Conservation (phyloP, 2,888 invertebrate genomes). For the Cistogaster globosa region DNA sequence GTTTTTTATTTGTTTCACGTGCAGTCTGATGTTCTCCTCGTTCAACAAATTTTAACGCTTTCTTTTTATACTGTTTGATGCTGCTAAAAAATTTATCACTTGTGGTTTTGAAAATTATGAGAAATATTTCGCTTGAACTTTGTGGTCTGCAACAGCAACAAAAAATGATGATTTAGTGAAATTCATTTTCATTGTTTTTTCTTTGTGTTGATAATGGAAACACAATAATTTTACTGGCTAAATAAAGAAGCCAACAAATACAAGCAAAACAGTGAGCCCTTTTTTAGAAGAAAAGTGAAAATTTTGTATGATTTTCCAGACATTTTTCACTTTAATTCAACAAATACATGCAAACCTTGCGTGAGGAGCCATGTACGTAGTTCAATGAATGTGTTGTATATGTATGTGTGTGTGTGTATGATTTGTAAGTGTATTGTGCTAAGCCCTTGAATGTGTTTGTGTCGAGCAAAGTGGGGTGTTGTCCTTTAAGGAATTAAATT, state of each 20-base stretch:
- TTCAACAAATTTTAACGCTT: constrained; percentile 1
- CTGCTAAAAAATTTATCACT: constrained; percentile 53
- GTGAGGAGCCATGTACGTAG: not conserved
- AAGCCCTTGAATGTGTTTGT: constrained; percentile 7
- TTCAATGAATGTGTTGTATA: not conserved
- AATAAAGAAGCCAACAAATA: not conserved
- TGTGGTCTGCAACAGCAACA: constrained; percentile 6
- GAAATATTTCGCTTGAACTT: constrained; percentile 36
- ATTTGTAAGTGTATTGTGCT: too few relatives aligned
- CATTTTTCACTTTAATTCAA: constrained; percentile 61
- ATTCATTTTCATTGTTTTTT: constrained; percentile 1
- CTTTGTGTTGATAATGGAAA: constrained; percentile 17
- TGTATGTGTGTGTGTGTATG: constrained; percentile 7
- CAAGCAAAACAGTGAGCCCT: not conserved
- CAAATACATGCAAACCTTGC: constrained; percentile 16
- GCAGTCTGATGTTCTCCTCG: not conserved
- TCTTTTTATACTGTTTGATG: constrained; percentile 8
- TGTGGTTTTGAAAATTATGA: constrained; percentile 59
- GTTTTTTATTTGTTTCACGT: constrained; percentile 33
- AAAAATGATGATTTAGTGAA: constrained; percentile 46
- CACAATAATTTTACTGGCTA: constrained; percentile 5
- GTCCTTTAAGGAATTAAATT: constrained; percentile 58
- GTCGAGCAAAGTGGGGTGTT: constrained; percentile 52
- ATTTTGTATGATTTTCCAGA: constrained; percentile 64
- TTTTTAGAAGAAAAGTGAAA: constrained; percentile 54